Conservation (phyloP, 2,888 invertebrate genomes). For the Callyntrura guangdongensis region DNA sequence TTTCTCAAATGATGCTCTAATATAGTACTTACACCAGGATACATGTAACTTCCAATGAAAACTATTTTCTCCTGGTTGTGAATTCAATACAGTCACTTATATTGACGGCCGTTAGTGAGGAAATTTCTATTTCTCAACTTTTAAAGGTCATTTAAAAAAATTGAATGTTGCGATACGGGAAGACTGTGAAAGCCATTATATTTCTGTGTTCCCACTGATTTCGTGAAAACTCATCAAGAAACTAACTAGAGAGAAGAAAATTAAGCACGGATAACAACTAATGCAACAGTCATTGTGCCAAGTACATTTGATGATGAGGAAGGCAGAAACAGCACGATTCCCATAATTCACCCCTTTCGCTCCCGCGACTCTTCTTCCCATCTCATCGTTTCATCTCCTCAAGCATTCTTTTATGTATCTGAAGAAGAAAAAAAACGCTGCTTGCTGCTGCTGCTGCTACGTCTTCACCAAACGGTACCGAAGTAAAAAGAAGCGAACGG, state of each 20-base stretch:
- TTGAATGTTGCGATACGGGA: no score
- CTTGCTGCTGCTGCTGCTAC: not conserved
- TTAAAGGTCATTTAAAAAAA: no score
- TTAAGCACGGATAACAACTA: not conserved
- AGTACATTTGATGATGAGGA: slow-evolving; percentile 24
- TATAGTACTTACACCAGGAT: no score
- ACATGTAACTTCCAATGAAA: no score
- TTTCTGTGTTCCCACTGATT: no score
- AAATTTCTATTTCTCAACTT: no score
- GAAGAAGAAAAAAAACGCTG: not conserved
- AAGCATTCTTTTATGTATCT: slow-evolving; percentile 7
- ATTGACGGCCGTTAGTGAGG: no score
- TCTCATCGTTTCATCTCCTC: slow-evolving; percentile 1
- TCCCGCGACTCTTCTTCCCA: slow-evolving; percentile 15
- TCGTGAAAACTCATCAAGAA: not conserved
- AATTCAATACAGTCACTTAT: no score
- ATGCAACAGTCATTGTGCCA: not conserved
- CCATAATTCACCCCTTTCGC: slow-evolving; percentile 59
- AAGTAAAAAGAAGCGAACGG: slow-evolving; percentile 19
- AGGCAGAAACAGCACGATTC: slow-evolving; percentile 37
- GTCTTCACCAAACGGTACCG: not conserved
- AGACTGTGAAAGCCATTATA: no score
- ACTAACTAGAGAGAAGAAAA: slow-evolving; percentile 7
- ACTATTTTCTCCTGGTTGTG: no score
- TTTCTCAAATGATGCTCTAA: no score